These are phyloP conservation scores for Furcifer pardalis DNA, from an alignment of 2,797 vertebrate species.

Conservation along the genomic window DNA sequence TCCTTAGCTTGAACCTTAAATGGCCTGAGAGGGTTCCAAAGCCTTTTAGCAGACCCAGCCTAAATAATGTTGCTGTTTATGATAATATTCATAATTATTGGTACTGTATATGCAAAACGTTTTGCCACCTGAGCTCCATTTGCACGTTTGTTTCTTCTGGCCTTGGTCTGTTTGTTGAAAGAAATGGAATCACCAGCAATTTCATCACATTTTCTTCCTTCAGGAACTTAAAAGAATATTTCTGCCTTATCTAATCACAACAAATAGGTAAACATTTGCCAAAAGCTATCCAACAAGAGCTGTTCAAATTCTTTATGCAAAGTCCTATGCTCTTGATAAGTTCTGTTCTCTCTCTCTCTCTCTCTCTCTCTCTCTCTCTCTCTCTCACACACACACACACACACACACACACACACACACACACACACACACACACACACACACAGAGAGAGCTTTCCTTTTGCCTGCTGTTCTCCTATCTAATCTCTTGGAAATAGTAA, in stretches of 20 bases:
- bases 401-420: too few relatives aligned
- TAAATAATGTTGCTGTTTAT: background rate
- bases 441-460: too few relatives aligned
- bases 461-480: background rate
- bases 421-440: too few relatives aligned
- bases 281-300: background rate
- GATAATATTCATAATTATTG: background rate
- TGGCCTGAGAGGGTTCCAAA: background rate
- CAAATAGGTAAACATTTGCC: background rate
- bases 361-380: too few relatives aligned
- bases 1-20: background rate
- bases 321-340: background rate
- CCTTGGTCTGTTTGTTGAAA: slow-evolving; percentile 1
- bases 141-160: background rate
- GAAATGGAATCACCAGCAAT: background rate
- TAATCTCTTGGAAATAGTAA: background rate
- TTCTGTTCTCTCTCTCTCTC: too few relatives aligned
- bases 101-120: background rate
- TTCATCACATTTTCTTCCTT: background rate
- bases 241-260: background rate
- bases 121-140: background rate
- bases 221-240: background rate
- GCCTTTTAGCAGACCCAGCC: too few relatives aligned
- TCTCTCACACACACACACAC: too few relatives aligned
- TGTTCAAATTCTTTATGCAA: background rate